phyloP scores from a whole-genome alignment of 2,113 vertebrate species.

The Nesospiza acunhae region DNA sequence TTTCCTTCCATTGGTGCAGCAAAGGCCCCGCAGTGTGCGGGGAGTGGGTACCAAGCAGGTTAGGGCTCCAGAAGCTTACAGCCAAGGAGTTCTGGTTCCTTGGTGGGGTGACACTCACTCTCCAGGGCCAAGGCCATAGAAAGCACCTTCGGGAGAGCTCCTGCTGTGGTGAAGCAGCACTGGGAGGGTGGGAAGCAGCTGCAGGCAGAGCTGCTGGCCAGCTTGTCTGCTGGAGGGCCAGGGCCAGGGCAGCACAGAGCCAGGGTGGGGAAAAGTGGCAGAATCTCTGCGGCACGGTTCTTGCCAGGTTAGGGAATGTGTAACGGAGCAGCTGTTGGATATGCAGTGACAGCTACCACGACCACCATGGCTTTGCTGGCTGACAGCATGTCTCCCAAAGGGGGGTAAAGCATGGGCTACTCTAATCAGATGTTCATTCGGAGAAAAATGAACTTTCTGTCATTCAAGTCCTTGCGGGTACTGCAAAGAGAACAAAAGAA shows the following conservation, averaged over 20 bases:
- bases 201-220: background rate
- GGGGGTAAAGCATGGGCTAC: constrained; percentile 52
- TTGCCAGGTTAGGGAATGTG: constrained; percentile 65
- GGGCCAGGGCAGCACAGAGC: background rate
- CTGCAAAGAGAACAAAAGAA: constrained; percentile 51
- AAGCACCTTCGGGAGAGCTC: background rate
- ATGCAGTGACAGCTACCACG: constrained; percentile 53
- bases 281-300: background rate
- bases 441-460: constrained; percentile 65
- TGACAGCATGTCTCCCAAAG: constrained; percentile 62
- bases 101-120: background rate
- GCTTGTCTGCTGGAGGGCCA: background rate
- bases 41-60: background rate
- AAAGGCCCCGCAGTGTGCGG: background rate
- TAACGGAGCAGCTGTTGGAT: constrained; percentile 61
- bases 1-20: background rate
- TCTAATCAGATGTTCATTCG: constrained; percentile 60
- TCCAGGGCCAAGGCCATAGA: background rate
- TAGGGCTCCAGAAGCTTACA: background rate
- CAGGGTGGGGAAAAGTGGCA: background rate
- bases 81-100: background rate
- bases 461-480: constrained; percentile 49
- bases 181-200: constrained; percentile 11
- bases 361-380: constrained; percentile 54
- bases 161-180: background rate